Evolutionary conservation across 35 echinoderm and acorn worm species (phyloP).

Genomic region (Lytechinus pictus): DNA sequence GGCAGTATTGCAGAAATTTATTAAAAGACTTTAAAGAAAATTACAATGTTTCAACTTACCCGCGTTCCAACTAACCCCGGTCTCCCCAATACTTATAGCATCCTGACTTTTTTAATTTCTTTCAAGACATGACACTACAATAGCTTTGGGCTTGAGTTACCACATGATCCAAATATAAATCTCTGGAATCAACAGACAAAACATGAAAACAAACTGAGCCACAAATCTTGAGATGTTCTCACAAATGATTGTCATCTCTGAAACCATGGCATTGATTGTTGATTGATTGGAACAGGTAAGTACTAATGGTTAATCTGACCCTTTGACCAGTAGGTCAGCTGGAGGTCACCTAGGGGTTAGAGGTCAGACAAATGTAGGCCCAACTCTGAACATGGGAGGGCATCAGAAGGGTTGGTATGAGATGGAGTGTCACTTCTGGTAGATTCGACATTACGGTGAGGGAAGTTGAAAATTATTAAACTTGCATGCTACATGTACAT

Average conservation of each 20-base stretch:
- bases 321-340: neutral
- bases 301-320: neutral
- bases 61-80: too few relatives aligned
- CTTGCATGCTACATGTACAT: neutral
- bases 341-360: neutral
- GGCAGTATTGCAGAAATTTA: too few relatives aligned
- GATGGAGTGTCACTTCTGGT: neutral
- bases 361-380: slow-evolving; percentile 36
- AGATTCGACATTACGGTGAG: neutral
- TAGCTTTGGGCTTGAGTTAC: neutral
- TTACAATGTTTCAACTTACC: too few relatives aligned
- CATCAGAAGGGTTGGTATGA: neutral
- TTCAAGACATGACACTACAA: neutral
- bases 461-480: neutral
- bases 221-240: slow-evolving; percentile 11
- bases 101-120: neutral
- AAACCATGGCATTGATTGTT: neutral
- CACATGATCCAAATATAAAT: neutral
- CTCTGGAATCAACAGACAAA: neutral
- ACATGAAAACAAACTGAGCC: neutral
- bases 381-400: neutral
- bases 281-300: neutral
- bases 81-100: too few relatives aligned
- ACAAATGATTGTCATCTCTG: neutral
- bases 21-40: too few relatives aligned